Base-by-base conservation (phyloP, 2,113 vertebrate genomes). In the Pollachius pollachius region DNA sequence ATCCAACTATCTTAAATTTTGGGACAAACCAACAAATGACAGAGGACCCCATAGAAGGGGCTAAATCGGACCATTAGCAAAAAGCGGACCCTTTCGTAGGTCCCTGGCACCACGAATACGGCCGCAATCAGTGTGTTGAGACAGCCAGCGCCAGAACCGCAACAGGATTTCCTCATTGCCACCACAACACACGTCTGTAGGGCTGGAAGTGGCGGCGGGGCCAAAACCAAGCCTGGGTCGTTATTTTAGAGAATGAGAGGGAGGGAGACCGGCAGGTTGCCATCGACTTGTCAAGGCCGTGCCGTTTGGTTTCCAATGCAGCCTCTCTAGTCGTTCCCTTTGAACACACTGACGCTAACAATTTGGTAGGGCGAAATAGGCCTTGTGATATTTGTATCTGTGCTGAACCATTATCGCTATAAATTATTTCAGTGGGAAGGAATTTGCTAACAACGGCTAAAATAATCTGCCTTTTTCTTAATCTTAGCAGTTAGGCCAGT, bases 131-230 rank as follows among this genome's bases (percentile, higher is more conserved):
- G 79, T 71, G 73, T 56, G 56, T 69, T 64, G 52, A 64, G 73
- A 67, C 19, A 58, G 67, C 7, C 12, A 56, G 62, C 72, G 78
- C 74, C 76, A 85, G 68, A 84, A 82, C 76, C 81, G 68, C 80
- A 65, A 79, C 80, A 86, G 86, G 85, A 87, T 86, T 87, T 87
- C 84, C 81, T 74, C 37, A 65, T 34, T 78, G 85, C 80, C 69
- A 74, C 65, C 79, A 81, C 75, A 80, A 66, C 63, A 15, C 27
- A 27, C 27, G 27, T 15, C 15, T 72, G 61, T 75, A 65, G 72
- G 76, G 41, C 57, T 86, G 81, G 78, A 84, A 76, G 37, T 57
- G 70, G 61, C 66, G 71, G 56, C 17, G 76, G 72, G 58, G 65
- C 34, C 34, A 13, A 41, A 13, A 48, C 83, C 78, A 80, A 74